Percentiles rank a stretch among this genome's conserved stretches.
phyloP scores from a whole-genome alignment of 2,797 vertebrate species.

The Trachurus trachurus region DNA sequence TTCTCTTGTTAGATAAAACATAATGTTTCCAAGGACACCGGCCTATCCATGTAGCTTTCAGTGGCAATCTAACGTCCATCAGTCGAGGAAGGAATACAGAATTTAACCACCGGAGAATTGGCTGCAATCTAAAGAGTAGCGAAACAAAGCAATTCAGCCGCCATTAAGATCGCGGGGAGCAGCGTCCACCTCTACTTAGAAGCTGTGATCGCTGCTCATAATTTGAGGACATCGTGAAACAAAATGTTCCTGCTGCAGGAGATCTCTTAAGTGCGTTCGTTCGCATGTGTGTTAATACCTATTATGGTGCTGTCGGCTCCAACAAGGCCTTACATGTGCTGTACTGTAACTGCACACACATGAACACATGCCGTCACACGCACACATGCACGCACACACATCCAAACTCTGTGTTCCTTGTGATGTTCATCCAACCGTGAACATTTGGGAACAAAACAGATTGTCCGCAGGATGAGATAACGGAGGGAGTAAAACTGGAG shows the following conservation, averaged over 20 bases:
- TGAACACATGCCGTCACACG: conserved; percentile 4
- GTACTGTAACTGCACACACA: background rate
- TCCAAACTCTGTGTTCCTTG: background rate
- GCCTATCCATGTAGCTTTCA: background rate
- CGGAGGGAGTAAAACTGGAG: conserved; percentile 19
- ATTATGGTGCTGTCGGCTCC: conserved; percentile 9
- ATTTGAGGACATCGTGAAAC: conserved; percentile 38
- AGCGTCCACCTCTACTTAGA: conserved; percentile 8
- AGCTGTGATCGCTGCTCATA: conserved; percentile 27
- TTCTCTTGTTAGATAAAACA: background rate
- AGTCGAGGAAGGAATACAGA: background rate
- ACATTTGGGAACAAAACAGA: conserved; percentile 32
- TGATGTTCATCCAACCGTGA: background rate
- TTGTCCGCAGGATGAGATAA: conserved; percentile 19
- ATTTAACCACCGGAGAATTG: conserved; percentile 33
- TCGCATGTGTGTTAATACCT: background rate
- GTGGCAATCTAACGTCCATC: conserved; percentile 27
- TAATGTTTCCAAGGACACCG: conserved; percentile 12
- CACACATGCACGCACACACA: background rate
- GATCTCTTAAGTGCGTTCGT: background rate
- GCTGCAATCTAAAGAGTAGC: conserved; percentile 39
- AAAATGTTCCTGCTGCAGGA: conserved; percentile 46
- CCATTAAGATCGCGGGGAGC: conserved; percentile 34
- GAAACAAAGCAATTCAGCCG: conserved; percentile 26
- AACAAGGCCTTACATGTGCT: conserved; percentile 8